These are phyloP conservation scores for Tethea ocularis DNA, from an alignment of 2,888 invertebrate genomes.

Conservation along the genomic window DNA sequence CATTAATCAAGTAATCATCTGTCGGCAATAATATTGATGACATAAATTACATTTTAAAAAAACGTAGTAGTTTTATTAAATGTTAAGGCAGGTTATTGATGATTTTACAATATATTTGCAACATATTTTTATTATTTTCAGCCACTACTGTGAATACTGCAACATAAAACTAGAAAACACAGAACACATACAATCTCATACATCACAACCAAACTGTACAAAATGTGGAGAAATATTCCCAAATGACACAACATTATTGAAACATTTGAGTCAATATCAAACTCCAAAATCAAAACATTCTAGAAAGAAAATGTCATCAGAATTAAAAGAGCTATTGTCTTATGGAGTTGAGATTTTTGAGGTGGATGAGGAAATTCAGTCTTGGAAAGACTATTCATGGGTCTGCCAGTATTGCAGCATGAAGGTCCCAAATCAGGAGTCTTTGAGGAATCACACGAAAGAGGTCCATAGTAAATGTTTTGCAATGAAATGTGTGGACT, in stretches of 20 bases:
- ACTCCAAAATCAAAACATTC: not conserved
- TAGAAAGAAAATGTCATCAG: not conserved
- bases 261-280: not conserved
- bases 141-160: constrained; percentile 9
- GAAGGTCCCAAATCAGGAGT: constrained; percentile 16
- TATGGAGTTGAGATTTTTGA: constrained; percentile 25
- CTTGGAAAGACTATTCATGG: constrained; percentile 10
- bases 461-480: constrained; percentile 79
- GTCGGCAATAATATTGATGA: too few species aligned
- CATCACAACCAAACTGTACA: not conserved
- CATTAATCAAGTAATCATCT: too few species aligned
- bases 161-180: constrained; percentile 8
- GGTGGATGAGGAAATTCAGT: constrained; percentile 74
- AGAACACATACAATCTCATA: constrained; percentile 6
- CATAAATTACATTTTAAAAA: too few species aligned
- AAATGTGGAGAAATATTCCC: constrained; percentile 2
- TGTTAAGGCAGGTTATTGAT: too few species aligned
- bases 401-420: constrained; percentile 30
- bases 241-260: constrained; percentile 1
- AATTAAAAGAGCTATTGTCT: constrained; percentile 19
- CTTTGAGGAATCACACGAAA: constrained; percentile 76
- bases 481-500: constrained; percentile 84
- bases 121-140: not conserved
- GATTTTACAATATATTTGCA: too few species aligned
- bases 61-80: too few species aligned